Base-by-base conservation (phyloP, 2,888 invertebrate genomes). In the Philereme transversata region DNA sequence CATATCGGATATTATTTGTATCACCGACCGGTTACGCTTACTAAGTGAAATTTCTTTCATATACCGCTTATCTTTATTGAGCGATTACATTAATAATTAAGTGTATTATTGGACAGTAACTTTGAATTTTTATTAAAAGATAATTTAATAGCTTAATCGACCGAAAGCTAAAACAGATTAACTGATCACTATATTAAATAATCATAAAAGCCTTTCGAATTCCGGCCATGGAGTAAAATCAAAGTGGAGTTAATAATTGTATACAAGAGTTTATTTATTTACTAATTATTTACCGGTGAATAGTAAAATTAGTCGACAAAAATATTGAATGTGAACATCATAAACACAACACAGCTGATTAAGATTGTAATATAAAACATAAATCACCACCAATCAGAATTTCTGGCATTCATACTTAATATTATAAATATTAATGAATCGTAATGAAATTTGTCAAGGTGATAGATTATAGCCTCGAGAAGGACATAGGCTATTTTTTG, bases 11-110 rank as follows among this genome's bases (percentile, higher is more conserved):
- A 57, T 54, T 36, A 59, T 57, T 22, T 45, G 50, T 60, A 43
- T 44, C 34, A 34, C 43, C 36, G 36, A 64, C 65, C 51, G 60
- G 67, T 64, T 65, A 57, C 41, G 48, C 51, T 43, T 53, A 52
- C 54, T 65, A 58, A 80, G 80, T 80, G 81, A 81, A 79, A 80
- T 75, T 79, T 75, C 62, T 72, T 76, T 75, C 73, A 75, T 72
- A 69, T 67, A 46, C 68, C 68, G 60, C 68, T 75, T 70, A 72
- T 67, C 65, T 65, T 68, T 65, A 69, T 74, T 71, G 69, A 69
- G 62, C 66, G 62, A 67, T 70, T 68, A 69, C 68, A 68, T 47
- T 62, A 72, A 65, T 73, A 76, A 80, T 76, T 76, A 72, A 77
- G 75, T 72, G 65, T 67, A 71, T 67, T 66, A 67, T 69, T 58